Conservation (phyloP, 2,888 invertebrate genomes). For the Tupiocoris notatus region DNA sequence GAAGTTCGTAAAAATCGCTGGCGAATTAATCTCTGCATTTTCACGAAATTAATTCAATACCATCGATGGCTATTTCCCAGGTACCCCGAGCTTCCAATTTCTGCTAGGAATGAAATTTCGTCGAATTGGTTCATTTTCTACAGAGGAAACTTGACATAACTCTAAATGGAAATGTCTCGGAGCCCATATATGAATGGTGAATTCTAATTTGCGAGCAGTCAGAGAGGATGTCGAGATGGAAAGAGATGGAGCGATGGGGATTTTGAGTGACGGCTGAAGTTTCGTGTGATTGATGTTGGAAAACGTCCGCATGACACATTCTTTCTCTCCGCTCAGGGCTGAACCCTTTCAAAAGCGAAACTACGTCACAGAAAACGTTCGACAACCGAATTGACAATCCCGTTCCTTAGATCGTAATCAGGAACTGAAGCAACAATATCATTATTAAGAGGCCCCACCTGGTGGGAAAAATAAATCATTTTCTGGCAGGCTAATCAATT, state of each 20-base stretch:
- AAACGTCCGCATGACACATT: constrained; percentile 15
- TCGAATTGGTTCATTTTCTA: background rate
- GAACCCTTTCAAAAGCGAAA: background rate
- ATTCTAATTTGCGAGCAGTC: constrained; percentile 40
- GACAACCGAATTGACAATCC: background rate
- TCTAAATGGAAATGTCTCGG: background rate
- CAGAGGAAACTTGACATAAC: background rate
- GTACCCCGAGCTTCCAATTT: background rate
- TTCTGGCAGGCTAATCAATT: constrained; percentile 29
- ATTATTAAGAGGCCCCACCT: constrained; percentile 8
- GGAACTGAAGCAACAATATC: constrained; percentile 27
- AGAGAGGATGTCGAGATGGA: constrained; percentile 17
- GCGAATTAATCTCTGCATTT: too few relatives aligned
- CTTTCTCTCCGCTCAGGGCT: background rate
- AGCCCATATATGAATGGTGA: background rate
- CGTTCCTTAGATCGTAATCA: constrained; percentile 30
- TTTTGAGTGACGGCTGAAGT: constrained; percentile 34
- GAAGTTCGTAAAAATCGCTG: too few relatives aligned
- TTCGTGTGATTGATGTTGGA: constrained; percentile 32
- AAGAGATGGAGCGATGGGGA: background rate
- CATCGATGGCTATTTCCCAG: too few relatives aligned
- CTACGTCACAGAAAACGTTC: background rate
- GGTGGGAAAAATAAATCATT: constrained; percentile 23
- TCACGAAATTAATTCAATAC: too few relatives aligned
- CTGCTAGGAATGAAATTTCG: background rate